Evolutionary conservation across 2,888 invertebrate genomes (phyloP).

Genomic region (Drosophila prolongata): DNA sequence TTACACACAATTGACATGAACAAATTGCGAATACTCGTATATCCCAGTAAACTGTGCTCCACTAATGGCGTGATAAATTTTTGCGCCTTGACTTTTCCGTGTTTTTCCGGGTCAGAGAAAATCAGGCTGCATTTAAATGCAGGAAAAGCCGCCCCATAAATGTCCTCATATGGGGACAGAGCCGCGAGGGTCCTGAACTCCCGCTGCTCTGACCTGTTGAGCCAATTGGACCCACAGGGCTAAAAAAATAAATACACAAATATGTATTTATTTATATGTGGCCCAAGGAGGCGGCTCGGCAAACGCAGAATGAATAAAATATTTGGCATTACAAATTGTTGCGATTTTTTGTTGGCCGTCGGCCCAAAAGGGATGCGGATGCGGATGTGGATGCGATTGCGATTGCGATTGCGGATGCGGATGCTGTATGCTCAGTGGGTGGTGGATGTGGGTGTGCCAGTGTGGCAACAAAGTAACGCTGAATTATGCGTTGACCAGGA

Average conservation of each 20-base stretch:
- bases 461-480: slow-evolving; percentile 52
- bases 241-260: slow-evolving; percentile 44
- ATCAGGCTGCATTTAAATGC: slow-evolving; percentile 24
- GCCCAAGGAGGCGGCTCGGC: slow-evolving; percentile 38
- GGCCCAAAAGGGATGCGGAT: slow-evolving; percentile 42
- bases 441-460: slow-evolving; percentile 23
- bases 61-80: slow-evolving; percentile 29
- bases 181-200: slow-evolving; percentile 17
- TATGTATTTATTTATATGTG: slow-evolving; percentile 65
- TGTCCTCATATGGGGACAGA: slow-evolving; percentile 24
- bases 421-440: slow-evolving; percentile 49
- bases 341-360: slow-evolving; percentile 62
- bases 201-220: slow-evolving; percentile 65
- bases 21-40: slow-evolving; percentile 9
- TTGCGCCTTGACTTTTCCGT: slow-evolving; percentile 5
- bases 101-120: not conserved
- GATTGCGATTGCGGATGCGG: no score
- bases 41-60: slow-evolving; percentile 1
- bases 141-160: slow-evolving; percentile 20
- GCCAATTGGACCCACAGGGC: slow-evolving; percentile 49
- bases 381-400: slow-evolving; percentile 17
- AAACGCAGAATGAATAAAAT: slow-evolving; percentile 75
- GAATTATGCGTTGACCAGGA: slow-evolving; percentile 58
- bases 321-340: slow-evolving; percentile 81
- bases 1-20: slow-evolving; percentile 8